These are phyloP conservation scores for Rutpela maculata DNA, from an alignment of 2,888 invertebrate species.

Conservation along the genomic window DNA sequence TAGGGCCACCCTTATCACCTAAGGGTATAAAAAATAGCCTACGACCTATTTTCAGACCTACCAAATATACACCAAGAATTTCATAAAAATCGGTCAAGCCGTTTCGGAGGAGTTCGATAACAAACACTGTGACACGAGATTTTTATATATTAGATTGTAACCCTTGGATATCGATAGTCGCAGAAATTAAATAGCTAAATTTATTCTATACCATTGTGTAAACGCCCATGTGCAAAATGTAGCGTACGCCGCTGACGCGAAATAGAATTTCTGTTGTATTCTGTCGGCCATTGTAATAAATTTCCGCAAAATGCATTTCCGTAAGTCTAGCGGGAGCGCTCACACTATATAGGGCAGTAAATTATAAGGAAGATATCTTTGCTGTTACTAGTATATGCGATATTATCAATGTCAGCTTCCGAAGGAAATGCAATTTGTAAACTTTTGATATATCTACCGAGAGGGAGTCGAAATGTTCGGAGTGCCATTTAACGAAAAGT, in stretches of 20 bases:
- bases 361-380: neutral
- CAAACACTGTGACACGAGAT: too few species aligned
- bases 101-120: too few species aligned
- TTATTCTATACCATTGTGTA: too few species aligned
- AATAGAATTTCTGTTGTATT: neutral
- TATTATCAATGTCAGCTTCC: neutral
- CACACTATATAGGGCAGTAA: neutral
- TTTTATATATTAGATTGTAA: too few species aligned
- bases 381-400: neutral
- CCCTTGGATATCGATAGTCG: too few species aligned
- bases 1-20: too few species aligned
- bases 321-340: neutral
- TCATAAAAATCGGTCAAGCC: too few species aligned
- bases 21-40: too few species aligned
- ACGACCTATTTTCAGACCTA: too few species aligned
- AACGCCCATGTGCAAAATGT: neutral
- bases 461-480: neutral
- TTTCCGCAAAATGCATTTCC: neutral
- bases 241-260: neutral
- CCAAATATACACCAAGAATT: too few species aligned
- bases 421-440: conserved; percentile 6
- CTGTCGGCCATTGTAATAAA: neutral
- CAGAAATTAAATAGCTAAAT: too few species aligned
- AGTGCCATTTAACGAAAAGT: neutral
- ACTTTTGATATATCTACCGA: conserved; percentile 3